phyloP scores from a whole-genome alignment of 1,140 invertebrate species.

The Neotoxoptera formosana region DNA sequence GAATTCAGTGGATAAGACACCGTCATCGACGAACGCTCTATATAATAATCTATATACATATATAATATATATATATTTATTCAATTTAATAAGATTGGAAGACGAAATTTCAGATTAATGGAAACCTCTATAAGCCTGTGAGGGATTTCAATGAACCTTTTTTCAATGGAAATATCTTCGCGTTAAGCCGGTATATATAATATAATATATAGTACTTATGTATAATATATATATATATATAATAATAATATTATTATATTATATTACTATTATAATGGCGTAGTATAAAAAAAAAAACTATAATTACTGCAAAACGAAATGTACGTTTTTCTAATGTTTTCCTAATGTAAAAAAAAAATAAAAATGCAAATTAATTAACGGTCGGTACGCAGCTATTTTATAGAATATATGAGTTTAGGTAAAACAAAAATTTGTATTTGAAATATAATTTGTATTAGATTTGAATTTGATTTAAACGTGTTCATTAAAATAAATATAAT shows the following conservation, averaged over 20 bases:
- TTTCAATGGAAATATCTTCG: neutral
- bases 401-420: neutral
- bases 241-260: neutral
- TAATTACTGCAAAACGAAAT: neutral
- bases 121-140: neutral
- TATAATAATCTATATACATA: neutral
- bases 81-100: neutral
- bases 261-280: too few species aligned
- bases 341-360: neutral
- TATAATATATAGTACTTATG: neutral
- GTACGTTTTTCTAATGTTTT: neutral
- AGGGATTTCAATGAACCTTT: neutral
- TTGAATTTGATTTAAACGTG: neutral
- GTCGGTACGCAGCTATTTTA: neutral
- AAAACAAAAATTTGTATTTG: too few species aligned
- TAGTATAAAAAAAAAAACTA: neutral
- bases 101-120: neutral
- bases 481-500: constrained; percentile 6
- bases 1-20: neutral
- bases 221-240: neutral
- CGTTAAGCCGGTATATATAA: neutral
- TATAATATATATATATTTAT: neutral
- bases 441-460: too few species aligned
- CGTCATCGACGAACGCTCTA: neutral
- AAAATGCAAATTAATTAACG: neutral